Conservation (phyloP, 2,888 invertebrate genomes). For the Drosophila demipolita region DNA sequence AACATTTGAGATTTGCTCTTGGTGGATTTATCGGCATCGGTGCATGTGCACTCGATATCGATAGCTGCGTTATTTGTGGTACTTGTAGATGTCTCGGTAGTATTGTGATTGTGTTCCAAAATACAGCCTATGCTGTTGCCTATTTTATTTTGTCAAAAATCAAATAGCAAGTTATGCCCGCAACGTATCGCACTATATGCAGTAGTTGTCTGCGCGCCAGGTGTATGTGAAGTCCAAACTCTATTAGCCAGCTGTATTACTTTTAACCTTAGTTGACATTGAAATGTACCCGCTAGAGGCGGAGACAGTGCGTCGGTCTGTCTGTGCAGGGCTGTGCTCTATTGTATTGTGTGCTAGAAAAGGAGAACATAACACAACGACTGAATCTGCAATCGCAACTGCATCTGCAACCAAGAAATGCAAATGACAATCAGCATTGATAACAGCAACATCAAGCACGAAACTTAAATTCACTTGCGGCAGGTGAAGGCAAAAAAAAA, state of each 20-base stretch:
- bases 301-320: constrained; percentile 59
- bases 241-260: constrained; percentile 58
- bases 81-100: constrained; percentile 52
- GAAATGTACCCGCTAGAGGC: constrained; percentile 80
- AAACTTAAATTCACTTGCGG: constrained; percentile 22
- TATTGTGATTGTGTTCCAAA: constrained; percentile 74
- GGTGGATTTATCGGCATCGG: constrained; percentile 22
- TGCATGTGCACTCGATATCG: constrained; percentile 42
- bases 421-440: constrained; percentile 28
- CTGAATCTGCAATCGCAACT: constrained; percentile 10
- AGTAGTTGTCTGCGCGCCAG: constrained; percentile 49
- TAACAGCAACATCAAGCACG: constrained; percentile 8
- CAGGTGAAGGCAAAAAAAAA: constrained; percentile 22
- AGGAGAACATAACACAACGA: constrained; percentile 44
- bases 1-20: constrained; percentile 1
- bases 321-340: constrained; percentile 40
- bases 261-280: constrained; percentile 85
- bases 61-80: constrained; percentile 48
- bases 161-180: constrained; percentile 56
- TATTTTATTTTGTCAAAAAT: constrained; percentile 48
- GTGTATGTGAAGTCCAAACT: constrained; percentile 61
- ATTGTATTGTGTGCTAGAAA: constrained; percentile 55
- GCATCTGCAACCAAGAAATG: constrained; percentile 13
- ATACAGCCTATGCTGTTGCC: constrained; percentile 64
- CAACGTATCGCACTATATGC: constrained; percentile 40